Conservation (phyloP, 2,797 vertebrate genomes). For the Meda fulgida region DNA sequence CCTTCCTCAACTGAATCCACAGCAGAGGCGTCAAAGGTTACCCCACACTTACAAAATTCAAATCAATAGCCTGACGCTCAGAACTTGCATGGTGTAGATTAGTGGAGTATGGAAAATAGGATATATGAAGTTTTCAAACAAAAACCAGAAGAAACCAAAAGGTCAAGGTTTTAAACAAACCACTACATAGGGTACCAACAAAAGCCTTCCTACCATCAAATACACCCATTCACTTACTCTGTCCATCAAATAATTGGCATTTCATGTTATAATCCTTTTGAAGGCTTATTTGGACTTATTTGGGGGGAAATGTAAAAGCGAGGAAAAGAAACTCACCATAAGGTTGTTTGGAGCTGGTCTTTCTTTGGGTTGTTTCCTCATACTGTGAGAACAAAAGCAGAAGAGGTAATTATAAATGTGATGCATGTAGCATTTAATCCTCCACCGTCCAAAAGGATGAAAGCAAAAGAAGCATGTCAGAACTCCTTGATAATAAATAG, state of each 20-base stretch:
- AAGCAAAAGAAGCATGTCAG: neutral
- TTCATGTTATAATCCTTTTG: neutral
- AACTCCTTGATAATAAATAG: slow-evolving; percentile 4
- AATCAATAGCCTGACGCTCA: neutral
- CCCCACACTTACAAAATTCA: neutral
- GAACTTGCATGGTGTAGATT: neutral
- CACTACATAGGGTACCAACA: neutral
- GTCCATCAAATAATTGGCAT: neutral
- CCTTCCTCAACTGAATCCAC: neutral
- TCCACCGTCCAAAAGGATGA: neutral
- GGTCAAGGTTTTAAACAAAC: slow-evolving; percentile 36
- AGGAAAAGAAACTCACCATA: slow-evolving; percentile 85
- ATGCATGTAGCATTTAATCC: neutral
- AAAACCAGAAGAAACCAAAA: slow-evolving; percentile 7
- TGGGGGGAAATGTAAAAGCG: neutral
- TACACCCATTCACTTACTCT: slow-evolving; percentile 26
- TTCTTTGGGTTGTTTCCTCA: slow-evolving; percentile 95
- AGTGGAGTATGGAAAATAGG: neutral
- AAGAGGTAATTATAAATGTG: slow-evolving; percentile 4
- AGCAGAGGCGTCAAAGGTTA: neutral
- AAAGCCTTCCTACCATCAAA: slow-evolving; percentile 14
- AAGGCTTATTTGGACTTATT: neutral
- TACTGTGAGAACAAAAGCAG: slow-evolving; percentile 76
- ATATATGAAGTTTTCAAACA: slow-evolving; percentile 1
- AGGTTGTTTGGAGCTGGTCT: slow-evolving; percentile 95